Evolutionary conservation across 2,113 vertebrate genomes (phyloP), one percentile per base, ranked within the genome.

Genomic region (Podocnemis expansa): DNA sequence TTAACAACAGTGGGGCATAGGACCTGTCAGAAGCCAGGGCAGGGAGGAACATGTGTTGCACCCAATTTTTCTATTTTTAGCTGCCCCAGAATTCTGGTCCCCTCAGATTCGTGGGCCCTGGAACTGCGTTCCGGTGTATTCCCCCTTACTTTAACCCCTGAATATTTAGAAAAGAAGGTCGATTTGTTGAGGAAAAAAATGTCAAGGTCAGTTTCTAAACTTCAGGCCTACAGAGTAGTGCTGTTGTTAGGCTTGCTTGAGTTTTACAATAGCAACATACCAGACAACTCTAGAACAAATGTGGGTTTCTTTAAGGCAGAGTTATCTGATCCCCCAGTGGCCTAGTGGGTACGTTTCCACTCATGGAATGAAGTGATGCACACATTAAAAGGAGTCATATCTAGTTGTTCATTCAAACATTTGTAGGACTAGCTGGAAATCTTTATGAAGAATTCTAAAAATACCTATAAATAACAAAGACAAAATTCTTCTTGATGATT

Each of bases 321-420:
- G 9, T 52, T 85, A 5, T 70, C 79, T 82, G 56, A 88, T 82
- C 83, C 19, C 41, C 21, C 60, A 11, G 47, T 94, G 2, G 9
- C 8, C 41, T 67, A 19, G 21, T 27, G 82, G 31, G 94, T 63
- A 70, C 52, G 88, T 93, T 63, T 60, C 63, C 85, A 34, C 43
- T 95, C 89, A 79, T 34, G 89, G 85, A 91, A 92, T 70, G 47
- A 38, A 81, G 88, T 34, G 80, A 56, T 88, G 24, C 25, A 52
- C 17, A 17, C 70, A 21, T 4, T 21, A 38, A 83, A 90, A 31
- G 14, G 22, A 91, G 4, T 52, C 14, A 29, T 67, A 49, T 17
- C 49, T 63, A 43, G 76, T 84, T 45, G 67, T 60, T 29, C 63
- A 81, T 17, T 81, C 10, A 24, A 56, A 4, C 41, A 29, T 56